Evolutionary conservation across 1,140 invertebrate species (phyloP), one percentile per base, ranked within the genome.

Genomic region (Hyposmocoma kahamanoa): DNA sequence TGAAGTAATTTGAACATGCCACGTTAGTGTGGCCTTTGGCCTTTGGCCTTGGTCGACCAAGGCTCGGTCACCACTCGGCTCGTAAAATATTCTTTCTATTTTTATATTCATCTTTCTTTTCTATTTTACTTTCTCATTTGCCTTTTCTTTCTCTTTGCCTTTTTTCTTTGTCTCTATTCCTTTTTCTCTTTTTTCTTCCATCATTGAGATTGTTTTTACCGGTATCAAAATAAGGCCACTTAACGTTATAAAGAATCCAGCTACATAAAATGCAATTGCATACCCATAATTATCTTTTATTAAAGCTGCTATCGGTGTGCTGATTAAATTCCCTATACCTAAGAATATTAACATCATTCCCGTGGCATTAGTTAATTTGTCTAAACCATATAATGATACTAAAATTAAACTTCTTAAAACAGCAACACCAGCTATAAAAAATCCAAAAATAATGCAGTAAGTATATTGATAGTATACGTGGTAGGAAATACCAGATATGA

Each of bases 321-420:
- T 76, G 22, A 84, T 28, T 62, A 82, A 67, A 50, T 66, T 72
- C 22, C 76, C 81, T 45, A 77, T 11, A 18, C 81, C 81, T 70
- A 78, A 72, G 68, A 84, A 84, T 52, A 82, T 45, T 51, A 84
- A 59, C 44, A 82, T 50, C 26, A 82, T 69, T 6, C 81, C 81
- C 13, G 75, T 82, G 13, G 71, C 78, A 61, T 82, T 84, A 34
- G 81, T 84, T 58, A 84, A 70, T 55, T 76, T 81, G 36, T 84
- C 78, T 56, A 84, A 60, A 1, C 81, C 78, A 47, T 76, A 84
- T 22, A 82, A 55, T 24, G 68, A 62, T 24, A 84, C 78, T 39
- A 84, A 46, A 11, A 75, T 63, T 47, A 74, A 56, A 56, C 76
- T 78, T 57, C 72, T 59, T 45, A 84, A 53, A 24, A 57, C 64